Percentiles rank a stretch among this genome's conserved stretches.
phyloP scores from a whole-genome alignment of 2,888 invertebrate genomes.

The Reticulitermes lucifugus region DNA sequence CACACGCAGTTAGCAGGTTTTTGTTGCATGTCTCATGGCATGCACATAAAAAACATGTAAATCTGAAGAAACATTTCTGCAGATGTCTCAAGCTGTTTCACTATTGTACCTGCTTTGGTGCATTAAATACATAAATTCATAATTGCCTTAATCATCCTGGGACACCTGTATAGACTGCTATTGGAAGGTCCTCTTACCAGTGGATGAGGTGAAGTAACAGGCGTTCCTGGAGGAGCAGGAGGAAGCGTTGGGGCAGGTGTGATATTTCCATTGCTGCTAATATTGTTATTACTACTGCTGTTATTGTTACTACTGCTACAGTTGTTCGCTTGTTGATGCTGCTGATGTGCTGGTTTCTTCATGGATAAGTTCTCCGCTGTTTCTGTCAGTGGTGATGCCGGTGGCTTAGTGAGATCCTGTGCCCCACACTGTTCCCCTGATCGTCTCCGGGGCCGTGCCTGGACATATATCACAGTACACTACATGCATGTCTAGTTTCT shows the following conservation, averaged over 20 bases:
- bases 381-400: conserved; percentile 59
- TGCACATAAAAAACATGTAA: too few species aligned
- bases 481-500: background rate
- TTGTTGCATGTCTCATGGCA: too few species aligned
- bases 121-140: too few species aligned
- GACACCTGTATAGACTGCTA: background rate
- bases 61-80: too few species aligned
- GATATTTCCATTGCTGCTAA: conserved; percentile 51
- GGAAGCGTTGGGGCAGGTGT: conserved; percentile 55
- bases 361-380: conserved; percentile 72
- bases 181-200: conserved; percentile 43
- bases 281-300: conserved; percentile 27
- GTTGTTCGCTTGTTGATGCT: conserved; percentile 40
- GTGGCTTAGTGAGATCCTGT: conserved; percentile 69
- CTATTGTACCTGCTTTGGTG: background rate
- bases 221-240: conserved; percentile 57
- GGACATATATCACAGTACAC: background rate
- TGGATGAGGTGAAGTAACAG: conserved; percentile 52
- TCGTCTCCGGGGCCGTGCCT: conserved; percentile 85
- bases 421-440: conserved; percentile 79
- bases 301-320: conserved; percentile 42
- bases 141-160: background rate
- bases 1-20: too few species aligned
- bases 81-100: too few species aligned
- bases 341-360: conserved; percentile 63